Conservation (phyloP, 2,113 vertebrate species). For the Lagopus leucura region DNA sequence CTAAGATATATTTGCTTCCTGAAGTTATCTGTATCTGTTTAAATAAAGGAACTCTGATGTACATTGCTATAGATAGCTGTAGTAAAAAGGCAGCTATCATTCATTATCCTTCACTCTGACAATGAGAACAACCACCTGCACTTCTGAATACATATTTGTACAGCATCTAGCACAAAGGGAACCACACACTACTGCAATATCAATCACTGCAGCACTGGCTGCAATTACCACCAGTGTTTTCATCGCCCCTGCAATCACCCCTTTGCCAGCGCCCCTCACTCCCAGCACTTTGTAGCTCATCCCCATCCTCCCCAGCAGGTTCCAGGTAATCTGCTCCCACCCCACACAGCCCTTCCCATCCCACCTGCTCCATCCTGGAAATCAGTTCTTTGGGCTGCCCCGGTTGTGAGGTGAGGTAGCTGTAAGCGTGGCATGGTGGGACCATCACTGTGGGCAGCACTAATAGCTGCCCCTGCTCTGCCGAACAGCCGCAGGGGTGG, state of each 20-base stretch:
- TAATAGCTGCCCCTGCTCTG: fast-evolving
- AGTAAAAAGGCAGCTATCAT: neutral
- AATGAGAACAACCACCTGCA: neutral
- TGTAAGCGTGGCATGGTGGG: fast-evolving
- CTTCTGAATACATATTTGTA: neutral
- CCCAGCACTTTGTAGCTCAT: neutral
- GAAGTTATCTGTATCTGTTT: neutral
- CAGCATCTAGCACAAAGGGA: neutral
- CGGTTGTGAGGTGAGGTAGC: neutral
- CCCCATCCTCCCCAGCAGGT: neutral
- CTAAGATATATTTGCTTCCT: neutral
- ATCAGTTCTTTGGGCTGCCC: conserved; percentile 63
- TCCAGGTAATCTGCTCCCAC: neutral
- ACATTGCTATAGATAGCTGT: neutral
- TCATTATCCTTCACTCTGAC: neutral
- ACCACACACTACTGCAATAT: neutral
- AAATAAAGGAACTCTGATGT: neutral
- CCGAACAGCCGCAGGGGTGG: neutral
- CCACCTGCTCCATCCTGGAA: neutral
- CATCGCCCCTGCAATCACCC: neutral
- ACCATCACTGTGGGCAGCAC: fast-evolving
- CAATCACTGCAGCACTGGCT: neutral
- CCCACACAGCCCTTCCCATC: neutral
- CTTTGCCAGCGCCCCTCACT: neutral
- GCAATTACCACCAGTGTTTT: neutral